These are phyloP conservation scores for Grantiella picta DNA, from an alignment of 2,113 vertebrate genomes.

Conservation along the genomic window DNA sequence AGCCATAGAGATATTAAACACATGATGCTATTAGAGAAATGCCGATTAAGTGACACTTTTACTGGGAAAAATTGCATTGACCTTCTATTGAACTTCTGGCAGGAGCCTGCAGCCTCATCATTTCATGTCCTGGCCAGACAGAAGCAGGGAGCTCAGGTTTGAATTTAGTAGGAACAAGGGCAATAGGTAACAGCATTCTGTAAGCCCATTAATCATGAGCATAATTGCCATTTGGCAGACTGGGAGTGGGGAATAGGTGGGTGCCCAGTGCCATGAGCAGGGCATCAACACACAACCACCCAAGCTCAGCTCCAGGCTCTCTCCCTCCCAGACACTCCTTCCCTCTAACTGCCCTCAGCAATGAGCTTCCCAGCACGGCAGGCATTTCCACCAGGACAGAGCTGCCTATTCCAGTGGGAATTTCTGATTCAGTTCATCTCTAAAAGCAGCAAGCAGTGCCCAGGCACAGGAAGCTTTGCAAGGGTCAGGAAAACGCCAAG, in stretches of 20 bases:
- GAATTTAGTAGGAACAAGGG: not conserved
- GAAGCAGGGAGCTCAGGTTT: not conserved
- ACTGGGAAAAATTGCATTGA: not conserved
- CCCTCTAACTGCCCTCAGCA: not conserved
- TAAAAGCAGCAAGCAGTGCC: not conserved
- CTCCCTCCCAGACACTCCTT: not conserved
- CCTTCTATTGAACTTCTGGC: not conserved
- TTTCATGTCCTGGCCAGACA: not conserved
- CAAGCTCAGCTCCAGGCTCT: not conserved
- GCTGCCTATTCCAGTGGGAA: accelerated
- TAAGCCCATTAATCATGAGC: accelerated
- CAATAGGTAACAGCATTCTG: not conserved
- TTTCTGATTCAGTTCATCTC: not conserved
- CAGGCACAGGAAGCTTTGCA: not conserved
- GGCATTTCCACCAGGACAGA: not conserved
- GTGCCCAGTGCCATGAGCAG: accelerated
- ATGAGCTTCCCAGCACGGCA: accelerated
- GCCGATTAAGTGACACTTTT: not conserved
- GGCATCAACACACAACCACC: accelerated
- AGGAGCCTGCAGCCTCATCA: not conserved
- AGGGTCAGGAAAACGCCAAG: accelerated
- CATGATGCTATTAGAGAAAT: not conserved
- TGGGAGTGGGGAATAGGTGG: not conserved
- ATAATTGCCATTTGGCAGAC: not conserved
- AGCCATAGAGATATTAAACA: not conserved